Base-by-base conservation (phyloP, 2,113 vertebrate genomes). In the Desmodus rotundus region DNA sequence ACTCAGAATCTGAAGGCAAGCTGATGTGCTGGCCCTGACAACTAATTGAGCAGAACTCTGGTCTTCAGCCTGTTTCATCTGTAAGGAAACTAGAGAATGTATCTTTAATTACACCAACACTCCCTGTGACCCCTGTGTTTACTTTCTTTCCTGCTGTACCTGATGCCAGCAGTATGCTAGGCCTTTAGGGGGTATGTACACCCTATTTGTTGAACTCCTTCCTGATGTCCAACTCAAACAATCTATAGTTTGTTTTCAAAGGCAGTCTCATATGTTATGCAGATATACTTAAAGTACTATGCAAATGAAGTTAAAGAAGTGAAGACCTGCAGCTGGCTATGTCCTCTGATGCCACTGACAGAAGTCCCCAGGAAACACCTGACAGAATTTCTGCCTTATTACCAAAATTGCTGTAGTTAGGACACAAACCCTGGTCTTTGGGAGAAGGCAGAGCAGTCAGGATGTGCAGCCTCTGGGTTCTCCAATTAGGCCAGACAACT, bases 281-380 rank as follows among this genome's bases (percentile, higher is more conserved):
- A 76, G 47, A 92, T 85, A 0, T 67, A 86, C 92, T 73, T 82
- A 96, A 92, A 94, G 77, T 33, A 54, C 20, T 47, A 90, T 70
- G 70, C 47, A 95, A 90, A 96, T 81, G 0, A 7, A 47, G 17
- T 26, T 76, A 83, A 89, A 50, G 1, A 54, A 82, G 19, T 43
- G 19, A 74, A 36, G 8, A 38, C 54, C 26, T 91, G 15, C 14
- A 93, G 2, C 78, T 84, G 38, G 4, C 22, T 68, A 1, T 91
- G 50, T 7, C 38, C 83, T 58, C n/a, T 4, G 47, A 67, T 63
- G 36, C 7, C 73, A 61, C 45, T 54, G 22, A 70, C 72, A 73
- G 52, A 50, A 96, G 68, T 74, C 20, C 20, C 43, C 54, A 61
- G 36, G 14, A 88, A 81, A 67, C 12, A 78, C 36, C 58, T 91